A percentile compares a stretch with the other conserved stretches of the same genome.
Evolutionary conservation across 2,113 vertebrate species (phyloP).

Genomic region (Psittacus erithacus): DNA sequence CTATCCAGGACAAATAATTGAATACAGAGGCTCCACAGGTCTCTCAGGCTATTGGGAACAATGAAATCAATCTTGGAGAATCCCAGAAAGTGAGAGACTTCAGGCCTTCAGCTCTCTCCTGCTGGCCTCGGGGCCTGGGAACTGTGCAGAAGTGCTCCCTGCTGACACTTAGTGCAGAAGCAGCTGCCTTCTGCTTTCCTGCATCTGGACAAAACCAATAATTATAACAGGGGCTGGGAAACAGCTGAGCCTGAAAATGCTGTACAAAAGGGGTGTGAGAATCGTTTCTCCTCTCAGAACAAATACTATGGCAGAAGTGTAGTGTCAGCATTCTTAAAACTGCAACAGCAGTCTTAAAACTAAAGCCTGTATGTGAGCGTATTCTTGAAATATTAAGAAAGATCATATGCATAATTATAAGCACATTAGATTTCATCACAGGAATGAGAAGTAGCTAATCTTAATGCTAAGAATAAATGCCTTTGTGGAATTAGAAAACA

Average conservation of each 20-base stretch:
- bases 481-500: not conserved
- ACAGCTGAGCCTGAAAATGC: not conserved
- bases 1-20: not conserved
- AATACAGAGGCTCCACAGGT: not conserved
- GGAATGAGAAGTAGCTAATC: not conserved
- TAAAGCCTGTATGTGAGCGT: not conserved
- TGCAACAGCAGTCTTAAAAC: not conserved
- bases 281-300: not conserved
- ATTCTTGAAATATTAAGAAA: not conserved
- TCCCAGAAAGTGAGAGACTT: not conserved
- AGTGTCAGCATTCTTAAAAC: not conserved
- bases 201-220: constrained; percentile 2
- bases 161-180: constrained; percentile 22
- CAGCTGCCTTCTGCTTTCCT: constrained; percentile 30
- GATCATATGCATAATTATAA: not conserved
- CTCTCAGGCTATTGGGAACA: not conserved
- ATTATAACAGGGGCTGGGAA: constrained; percentile 11
- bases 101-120: not conserved
- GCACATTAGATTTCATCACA: not conserved
- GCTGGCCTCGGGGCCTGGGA: constrained; percentile 57
- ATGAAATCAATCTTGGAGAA: not conserved
- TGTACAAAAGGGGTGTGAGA: not conserved
- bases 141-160: constrained; percentile 28
- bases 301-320: not conserved
- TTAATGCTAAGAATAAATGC: not conserved